Conservation (phyloP, 2,113 vertebrate species). For the Pagrus major region DNA sequence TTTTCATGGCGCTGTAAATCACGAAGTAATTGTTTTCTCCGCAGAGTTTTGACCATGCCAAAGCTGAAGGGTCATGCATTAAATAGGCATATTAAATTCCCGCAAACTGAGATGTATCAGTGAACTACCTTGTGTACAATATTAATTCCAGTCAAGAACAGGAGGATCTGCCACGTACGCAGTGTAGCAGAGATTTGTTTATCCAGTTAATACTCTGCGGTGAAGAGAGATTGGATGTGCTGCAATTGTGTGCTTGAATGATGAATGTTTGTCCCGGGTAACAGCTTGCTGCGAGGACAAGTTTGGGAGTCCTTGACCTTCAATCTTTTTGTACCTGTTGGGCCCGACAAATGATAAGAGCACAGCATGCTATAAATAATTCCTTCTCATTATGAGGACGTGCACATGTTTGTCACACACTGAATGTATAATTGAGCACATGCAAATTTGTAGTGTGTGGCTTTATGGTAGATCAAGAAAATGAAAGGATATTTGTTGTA, state of each 20-base stretch:
- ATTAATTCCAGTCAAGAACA: constrained; percentile 52
- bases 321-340: constrained; percentile 77
- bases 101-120: constrained; percentile 15
- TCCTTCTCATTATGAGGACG: constrained; percentile 77
- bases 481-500: constrained; percentile 1
- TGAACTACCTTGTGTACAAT: constrained; percentile 35
- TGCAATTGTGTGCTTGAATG: constrained; percentile 67
- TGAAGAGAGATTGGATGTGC: constrained; percentile 49
- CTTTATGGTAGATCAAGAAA: constrained; percentile 24
- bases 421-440: constrained; percentile 80
- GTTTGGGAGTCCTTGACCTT: constrained; percentile 76
- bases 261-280: constrained; percentile 73
- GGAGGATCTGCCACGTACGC: constrained; percentile 20
- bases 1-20: constrained; percentile 44
- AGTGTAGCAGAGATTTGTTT: constrained; percentile 55
- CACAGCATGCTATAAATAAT: constrained; percentile 83
- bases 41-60: constrained; percentile 33
- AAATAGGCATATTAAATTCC: constrained; percentile 39
- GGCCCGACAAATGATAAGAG: constrained; percentile 74
- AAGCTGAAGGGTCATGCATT: constrained; percentile 40
- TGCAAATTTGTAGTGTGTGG: constrained; percentile 65
- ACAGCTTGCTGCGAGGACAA: constrained; percentile 76
- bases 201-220: constrained; percentile 53
- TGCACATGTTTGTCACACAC: constrained; percentile 79
- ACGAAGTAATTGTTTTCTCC: constrained; percentile 48